phyloP scores from a whole-genome alignment of 2,888 invertebrate genomes.

The Troilus luridus region DNA sequence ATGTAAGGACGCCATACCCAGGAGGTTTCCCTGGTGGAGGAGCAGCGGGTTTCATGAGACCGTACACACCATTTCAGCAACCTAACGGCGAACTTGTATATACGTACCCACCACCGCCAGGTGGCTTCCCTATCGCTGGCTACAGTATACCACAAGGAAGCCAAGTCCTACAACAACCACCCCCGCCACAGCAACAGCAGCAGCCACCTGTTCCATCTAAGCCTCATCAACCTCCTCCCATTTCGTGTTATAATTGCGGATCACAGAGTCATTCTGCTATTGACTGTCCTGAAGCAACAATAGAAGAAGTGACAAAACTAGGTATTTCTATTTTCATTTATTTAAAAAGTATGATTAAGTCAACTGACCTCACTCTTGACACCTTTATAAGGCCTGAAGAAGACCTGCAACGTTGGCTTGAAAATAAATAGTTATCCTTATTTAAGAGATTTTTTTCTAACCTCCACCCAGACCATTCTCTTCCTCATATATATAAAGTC shows the following conservation, averaged over 20 bases:
- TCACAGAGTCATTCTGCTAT: conserved; percentile 85
- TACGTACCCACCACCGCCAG: conserved; percentile 64
- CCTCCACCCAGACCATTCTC: too few relatives aligned
- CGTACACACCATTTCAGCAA: conserved; percentile 65
- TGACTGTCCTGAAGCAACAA: conserved; percentile 91
- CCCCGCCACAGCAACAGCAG: conserved; percentile 66
- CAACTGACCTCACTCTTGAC: neutral
- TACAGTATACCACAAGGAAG: conserved; percentile 58
- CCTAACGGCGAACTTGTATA: conserved; percentile 65
- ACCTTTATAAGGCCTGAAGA: neutral
- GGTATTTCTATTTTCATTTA: conserved; percentile 65
- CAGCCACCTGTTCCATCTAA: conserved; percentile 68
- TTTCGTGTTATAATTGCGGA: conserved; percentile 94
- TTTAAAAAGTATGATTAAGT: neutral
- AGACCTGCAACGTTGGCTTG: too few relatives aligned
- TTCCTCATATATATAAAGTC: too few relatives aligned
- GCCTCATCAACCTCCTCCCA: conserved; percentile 70
- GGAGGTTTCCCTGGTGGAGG: conserved; percentile 67
- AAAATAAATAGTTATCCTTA: too few relatives aligned
- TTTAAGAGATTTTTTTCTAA: too few relatives aligned
- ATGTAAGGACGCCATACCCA: conserved; percentile 63
- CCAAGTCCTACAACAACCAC: conserved; percentile 65
- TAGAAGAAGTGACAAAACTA: conserved; percentile 87
- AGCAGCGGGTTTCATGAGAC: conserved; percentile 64
- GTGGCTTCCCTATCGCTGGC: conserved; percentile 61